Evolutionary conservation across 2,888 invertebrate genomes (phyloP), one percentile per base, ranked within the genome.

Genomic region (Heliconius charithonia): DNA sequence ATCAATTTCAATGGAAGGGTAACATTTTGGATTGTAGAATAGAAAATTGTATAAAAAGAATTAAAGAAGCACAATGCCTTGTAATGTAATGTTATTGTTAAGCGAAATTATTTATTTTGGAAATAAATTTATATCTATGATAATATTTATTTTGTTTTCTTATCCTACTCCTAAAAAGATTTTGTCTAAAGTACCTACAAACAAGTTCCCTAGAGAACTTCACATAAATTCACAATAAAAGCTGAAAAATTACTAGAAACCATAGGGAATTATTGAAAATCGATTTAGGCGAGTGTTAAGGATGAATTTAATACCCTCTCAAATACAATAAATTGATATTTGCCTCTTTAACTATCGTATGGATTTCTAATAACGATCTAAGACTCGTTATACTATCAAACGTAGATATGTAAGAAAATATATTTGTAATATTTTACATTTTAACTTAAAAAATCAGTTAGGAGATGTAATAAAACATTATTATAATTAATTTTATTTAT

Each of bases 401-500:
- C 13, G 41, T 41, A 51, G 16, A 16, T 51, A 56, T 12, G 16
- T 12, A 27, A 25, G 13, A 16, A 63, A 16, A 16, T 16, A 63
- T 63, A 3, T 6, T 51, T 51, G 2, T 19, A 51, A 27, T 16
- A 63, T 27, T 27, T 13, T 27, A 63, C 16, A 27, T 6, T 19
- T 10, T 22, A 66, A 66, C 29, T 19, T 10, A 67, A 67, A 67
- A 37, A 37, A 41, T 16, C 25, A 41, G 25, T 67, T 3, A 16
- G 69, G 62, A 32, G 29, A 27, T 25, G 4, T 12, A 84, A 83
- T 84, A 77, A 84, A 83, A 83, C 78, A 82, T 78, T 76, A 75
- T 78, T 89, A 87, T 93, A 91, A 92, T 93, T 93, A 93, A 91
- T 93, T 93, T 93, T 93, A 93, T 94, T 94, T 94, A 94, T 93